Base-by-base conservation (phyloP, 2,797 vertebrate genomes). In the Amniataba percoides region DNA sequence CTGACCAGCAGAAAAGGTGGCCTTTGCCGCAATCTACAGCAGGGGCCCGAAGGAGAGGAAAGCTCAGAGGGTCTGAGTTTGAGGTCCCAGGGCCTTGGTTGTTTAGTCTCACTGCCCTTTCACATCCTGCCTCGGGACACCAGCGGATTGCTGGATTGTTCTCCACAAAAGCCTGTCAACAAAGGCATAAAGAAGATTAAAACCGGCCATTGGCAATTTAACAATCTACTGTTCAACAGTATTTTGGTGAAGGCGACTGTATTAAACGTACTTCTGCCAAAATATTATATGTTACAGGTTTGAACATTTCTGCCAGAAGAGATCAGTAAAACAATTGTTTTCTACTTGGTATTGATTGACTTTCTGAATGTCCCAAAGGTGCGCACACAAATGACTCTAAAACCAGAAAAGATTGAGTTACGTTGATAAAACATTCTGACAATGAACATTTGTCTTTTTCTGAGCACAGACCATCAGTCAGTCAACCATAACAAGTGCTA, bases 91-190 rank as follows among this genome's bases (percentile, higher is more conserved):
- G 95, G 19, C 97, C 97, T 84, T 97, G 97, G 58, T 95, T 95
- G 78, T 95, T 97, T 46, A 99, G 95, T 73, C 97, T 96, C 75
- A 99, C 98, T 1, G 98, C 98, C 94, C 98, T 95, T 88, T 99
- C 98, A 93, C 98, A 99, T 49, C 96, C 97, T 0, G 97, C 95
- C 83, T 95, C 95, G 36, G 98, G 98, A 90, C 98, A 99, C 98
- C 98, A 99, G 87, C 97, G 97, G 91, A 99, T 99, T 69, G 96
- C 97, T 83, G 98, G 95, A 94, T 99, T 99, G 95, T 99, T 99
- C 95, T 99, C 98, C 88, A 99, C 98, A 94, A 99, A 99, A 7
- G 98, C 98, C 98, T 99, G 87, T 65, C 51, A 21, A 72, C 1
- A 77, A 64, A 78, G 72, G 3, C 75, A 21, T 1, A 36, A 49